A percentile compares a stretch with the other conserved stretches of the same genome.
Conservation (phyloP, 1,140 invertebrate genomes). For the Lanistes nyassanus region DNA sequence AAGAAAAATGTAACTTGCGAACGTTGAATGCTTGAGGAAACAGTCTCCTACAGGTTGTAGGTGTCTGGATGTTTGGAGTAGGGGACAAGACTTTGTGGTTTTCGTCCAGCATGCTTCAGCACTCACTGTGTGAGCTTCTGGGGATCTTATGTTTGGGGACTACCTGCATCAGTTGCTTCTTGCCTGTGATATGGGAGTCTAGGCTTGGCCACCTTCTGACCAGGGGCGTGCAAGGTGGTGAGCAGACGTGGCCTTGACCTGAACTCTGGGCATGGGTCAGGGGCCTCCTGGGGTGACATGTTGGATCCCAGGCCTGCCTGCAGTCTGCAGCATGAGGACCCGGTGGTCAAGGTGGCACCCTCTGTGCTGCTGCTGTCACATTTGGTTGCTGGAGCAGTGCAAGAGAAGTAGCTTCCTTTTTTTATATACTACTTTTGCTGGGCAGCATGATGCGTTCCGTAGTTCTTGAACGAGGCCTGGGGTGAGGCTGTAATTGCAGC, state of each 20-base stretch:
- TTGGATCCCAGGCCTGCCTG: slow-evolving; percentile 28
- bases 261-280: slow-evolving; percentile 12
- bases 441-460: slow-evolving; percentile 4
- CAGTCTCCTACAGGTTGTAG: no score
- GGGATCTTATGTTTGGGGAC: slow-evolving; percentile 3
- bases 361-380: slow-evolving; percentile 1
- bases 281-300: slow-evolving; percentile 33
- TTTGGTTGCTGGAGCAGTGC: not conserved
- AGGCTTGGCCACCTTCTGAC: slow-evolving; percentile 15
- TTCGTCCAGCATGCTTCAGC: no score
- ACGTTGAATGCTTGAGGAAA: no score
- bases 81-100: no score
- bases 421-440: no score
- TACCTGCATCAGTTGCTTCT: slow-evolving; percentile 17
- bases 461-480: not conserved
- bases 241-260: slow-evolving; percentile 9
- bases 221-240: not conserved
- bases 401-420: not conserved
- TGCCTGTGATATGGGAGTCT: slow-evolving; percentile 18
- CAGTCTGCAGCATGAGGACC: slow-evolving; percentile 15
- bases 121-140: not conserved
- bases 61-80: no score
- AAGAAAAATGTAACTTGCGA: no score
- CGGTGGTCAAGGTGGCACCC: slow-evolving; percentile 14
- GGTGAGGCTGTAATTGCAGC: slow-evolving; percentile 7